These are phyloP conservation scores for Plagodis pulveraria DNA, from an alignment of 2,888 invertebrate genomes.

Conservation along the genomic window DNA sequence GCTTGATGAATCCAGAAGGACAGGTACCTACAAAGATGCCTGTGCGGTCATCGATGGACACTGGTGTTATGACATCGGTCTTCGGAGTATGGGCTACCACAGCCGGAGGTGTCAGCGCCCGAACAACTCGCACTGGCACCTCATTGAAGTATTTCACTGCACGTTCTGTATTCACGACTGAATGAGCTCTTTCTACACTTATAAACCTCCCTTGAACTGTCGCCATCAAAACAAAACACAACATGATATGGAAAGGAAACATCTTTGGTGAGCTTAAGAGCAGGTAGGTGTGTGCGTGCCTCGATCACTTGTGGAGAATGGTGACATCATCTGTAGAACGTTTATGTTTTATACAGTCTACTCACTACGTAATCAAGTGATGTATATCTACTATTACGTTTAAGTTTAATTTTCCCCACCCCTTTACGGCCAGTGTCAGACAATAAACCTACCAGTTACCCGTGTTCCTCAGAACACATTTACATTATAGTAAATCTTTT, in stretches of 20 bases:
- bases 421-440: neutral
- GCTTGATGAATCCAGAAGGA: constrained; percentile 41
- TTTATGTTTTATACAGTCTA: neutral
- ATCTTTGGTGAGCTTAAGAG: neutral
- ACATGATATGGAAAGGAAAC: constrained; percentile 4
- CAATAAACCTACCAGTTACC: too few species aligned
- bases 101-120: constrained; percentile 4
- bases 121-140: neutral
- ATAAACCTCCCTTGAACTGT: constrained; percentile 18
- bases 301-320: constrained; percentile 4
- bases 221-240: constrained; percentile 20
- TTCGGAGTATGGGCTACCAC: constrained; percentile 7
- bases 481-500: neutral
- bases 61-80: constrained; percentile 1
- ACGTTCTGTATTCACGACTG: neutral
- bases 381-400: neutral
- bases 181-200: neutral
- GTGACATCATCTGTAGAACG: neutral
- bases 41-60: neutral
- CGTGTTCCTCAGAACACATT: neutral
- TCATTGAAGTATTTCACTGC: constrained; percentile 2
- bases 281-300: neutral
- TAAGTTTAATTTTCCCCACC: neutral
- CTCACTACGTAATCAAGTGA: neutral
- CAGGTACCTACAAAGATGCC: constrained; percentile 40